phyloP scores from a whole-genome alignment of 2,797 vertebrate species.

The Sebastes cheni region DNA sequence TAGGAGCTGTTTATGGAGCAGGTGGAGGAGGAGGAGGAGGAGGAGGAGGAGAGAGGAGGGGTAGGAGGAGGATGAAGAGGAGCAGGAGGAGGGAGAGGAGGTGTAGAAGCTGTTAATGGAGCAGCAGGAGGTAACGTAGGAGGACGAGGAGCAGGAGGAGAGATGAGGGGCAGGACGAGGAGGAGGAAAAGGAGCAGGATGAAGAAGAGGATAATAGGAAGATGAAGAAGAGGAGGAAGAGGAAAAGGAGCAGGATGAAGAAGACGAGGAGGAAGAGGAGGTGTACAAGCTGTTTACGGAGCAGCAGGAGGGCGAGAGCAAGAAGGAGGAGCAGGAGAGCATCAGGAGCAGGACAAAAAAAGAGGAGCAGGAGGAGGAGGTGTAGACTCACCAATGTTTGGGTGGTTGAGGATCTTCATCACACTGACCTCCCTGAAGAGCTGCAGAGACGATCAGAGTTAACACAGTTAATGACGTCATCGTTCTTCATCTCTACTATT shows the following conservation, averaged over 20 bases:
- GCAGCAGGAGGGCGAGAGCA: not conserved
- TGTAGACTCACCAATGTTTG: conserved; percentile 89
- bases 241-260: not conserved
- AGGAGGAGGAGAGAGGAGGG: not conserved
- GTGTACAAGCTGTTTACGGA: not conserved
- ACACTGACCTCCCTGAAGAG: conserved; percentile 94
- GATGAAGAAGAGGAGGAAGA: not conserved
- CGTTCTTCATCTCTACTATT: too few species aligned
- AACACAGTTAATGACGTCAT: not conserved
- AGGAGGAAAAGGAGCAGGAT: not conserved
- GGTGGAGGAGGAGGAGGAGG: not conserved
- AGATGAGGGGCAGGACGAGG: not conserved
- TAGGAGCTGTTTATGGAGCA: not conserved
- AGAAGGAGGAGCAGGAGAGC: not conserved
- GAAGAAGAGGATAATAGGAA: not conserved
- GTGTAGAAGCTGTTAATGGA: not conserved
- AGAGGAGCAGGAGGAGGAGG: not conserved
- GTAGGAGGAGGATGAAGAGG: not conserved
- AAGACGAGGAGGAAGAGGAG: not conserved
- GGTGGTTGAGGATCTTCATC: conserved; percentile 95
- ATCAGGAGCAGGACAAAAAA: too few species aligned
- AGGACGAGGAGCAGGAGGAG: not conserved
- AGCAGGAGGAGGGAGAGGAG: not conserved
- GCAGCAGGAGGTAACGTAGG: accelerated
- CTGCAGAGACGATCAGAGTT: conserved; percentile 69